Conservation (phyloP, 2,888 invertebrate species). For the Helleia helle region DNA sequence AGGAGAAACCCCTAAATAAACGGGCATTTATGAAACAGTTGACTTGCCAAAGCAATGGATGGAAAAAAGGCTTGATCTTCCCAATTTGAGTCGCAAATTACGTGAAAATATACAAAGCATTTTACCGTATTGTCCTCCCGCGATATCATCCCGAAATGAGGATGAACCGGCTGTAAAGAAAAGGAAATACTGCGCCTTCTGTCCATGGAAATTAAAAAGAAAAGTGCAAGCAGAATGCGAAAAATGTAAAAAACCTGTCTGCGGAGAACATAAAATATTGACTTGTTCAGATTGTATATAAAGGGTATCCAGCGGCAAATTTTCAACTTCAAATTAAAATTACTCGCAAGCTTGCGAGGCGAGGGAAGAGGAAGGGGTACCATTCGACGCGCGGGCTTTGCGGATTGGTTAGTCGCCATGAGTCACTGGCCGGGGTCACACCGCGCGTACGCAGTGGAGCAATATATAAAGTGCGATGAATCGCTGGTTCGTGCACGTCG, state of each 20-base stretch:
- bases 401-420: no score
- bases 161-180: not conserved
- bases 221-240: conserved; percentile 6
- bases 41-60: not conserved
- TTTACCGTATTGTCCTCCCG: not conserved
- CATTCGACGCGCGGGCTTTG: no score
- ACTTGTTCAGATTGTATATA: no score
- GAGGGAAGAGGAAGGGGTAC: no score
- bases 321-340: no score
- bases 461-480: no score
- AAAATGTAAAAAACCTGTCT: conserved; percentile 1
- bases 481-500: no score
- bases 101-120: not conserved
- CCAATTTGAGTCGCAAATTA: not conserved
- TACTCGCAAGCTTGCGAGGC: no score
- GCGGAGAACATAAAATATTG: conserved; percentile 1
- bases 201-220: not conserved
- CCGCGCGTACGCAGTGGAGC: no score
- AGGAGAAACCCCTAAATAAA: not conserved
- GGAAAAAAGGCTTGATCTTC: not conserved
- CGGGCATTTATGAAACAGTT: conserved; percentile 4
- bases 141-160: not conserved
- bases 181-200: conserved; percentile 9
- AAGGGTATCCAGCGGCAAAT: no score
- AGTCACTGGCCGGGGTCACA: no score